Conservation (phyloP, 2,888 invertebrate genomes). For the Daptonema setosum region DNA sequence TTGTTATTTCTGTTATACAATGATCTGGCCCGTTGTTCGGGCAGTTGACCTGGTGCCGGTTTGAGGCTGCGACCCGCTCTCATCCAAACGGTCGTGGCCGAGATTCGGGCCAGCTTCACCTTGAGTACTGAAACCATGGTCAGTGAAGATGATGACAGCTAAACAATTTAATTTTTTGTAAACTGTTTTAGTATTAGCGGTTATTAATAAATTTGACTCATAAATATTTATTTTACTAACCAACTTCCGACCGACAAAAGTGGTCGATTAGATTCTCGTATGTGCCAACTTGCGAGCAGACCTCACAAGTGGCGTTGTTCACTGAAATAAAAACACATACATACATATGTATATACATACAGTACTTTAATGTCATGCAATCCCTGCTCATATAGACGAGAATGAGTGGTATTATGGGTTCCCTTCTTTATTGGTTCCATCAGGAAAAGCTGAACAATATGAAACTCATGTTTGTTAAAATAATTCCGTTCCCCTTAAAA, state of each 20-base stretch:
- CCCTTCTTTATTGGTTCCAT: no score
- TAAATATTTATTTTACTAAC: conserved; percentile 28
- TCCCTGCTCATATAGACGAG: not conserved
- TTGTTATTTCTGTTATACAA: no score
- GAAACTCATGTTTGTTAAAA: no score
- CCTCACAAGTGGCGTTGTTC: conserved; percentile 29
- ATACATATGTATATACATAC: not conserved
- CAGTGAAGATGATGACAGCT: no score
- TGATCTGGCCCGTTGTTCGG: no score
- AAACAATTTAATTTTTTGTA: no score
- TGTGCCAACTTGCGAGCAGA: conserved; percentile 39
- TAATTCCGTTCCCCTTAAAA: no score
- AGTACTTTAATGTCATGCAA: no score
- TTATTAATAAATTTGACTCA: no score
- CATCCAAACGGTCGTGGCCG: not conserved
- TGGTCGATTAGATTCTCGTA: conserved; percentile 42
- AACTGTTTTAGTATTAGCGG: no score
- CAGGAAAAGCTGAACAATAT: not conserved
- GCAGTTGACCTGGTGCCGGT: no score
- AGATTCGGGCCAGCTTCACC: not conserved
- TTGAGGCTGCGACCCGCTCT: not conserved
- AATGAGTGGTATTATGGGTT: not conserved
- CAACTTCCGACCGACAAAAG: conserved; percentile 37
- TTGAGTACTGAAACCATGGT: not conserved
- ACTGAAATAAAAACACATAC: conserved; percentile 5